These are phyloP conservation scores for Erebia palarica DNA, from an alignment of 2,888 invertebrate species.

Conservation along the genomic window DNA sequence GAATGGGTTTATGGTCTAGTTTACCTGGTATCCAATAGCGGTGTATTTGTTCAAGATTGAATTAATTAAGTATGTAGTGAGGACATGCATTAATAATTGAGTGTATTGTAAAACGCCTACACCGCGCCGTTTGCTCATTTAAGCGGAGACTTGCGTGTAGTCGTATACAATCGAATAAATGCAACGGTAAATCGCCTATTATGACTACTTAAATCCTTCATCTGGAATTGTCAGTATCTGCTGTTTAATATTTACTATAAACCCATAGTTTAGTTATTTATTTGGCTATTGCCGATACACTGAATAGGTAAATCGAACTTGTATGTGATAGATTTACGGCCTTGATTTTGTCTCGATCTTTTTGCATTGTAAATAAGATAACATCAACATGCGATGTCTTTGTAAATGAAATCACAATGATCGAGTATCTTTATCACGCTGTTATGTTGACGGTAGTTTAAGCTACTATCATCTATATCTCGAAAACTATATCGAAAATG, in stretches of 20 bases:
- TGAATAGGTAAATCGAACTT: conserved; percentile 55
- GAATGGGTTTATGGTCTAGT: conserved; percentile 46
- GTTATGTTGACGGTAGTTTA: conserved; percentile 35
- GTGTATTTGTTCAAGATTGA: conserved; percentile 68
- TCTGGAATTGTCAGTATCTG: conserved; percentile 63
- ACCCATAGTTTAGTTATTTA: conserved; percentile 56
- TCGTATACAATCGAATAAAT: conserved; percentile 65
- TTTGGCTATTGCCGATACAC: conserved; percentile 75
- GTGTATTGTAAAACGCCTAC: conserved; percentile 64
- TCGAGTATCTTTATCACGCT: conserved; percentile 51
- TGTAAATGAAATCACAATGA: conserved; percentile 58
- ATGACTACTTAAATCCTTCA: conserved; percentile 66
- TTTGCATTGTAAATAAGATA: conserved; percentile 79
- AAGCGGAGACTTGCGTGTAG: conserved; percentile 66
- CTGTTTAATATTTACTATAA: conserved; percentile 50
- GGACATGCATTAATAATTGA: conserved; percentile 63
- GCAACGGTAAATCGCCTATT: conserved; percentile 73
- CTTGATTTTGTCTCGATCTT: conserved; percentile 64
- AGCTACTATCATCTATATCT: conserved; percentile 50
- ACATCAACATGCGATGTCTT: conserved; percentile 63
- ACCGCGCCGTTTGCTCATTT: conserved; percentile 76
- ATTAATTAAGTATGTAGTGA: conserved; percentile 63
- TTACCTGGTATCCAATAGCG: conserved; percentile 59
- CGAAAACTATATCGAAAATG: conserved; percentile 61
- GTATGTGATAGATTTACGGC: conserved; percentile 76